These are phyloP conservation scores for Castor canadensis DNA, from an alignment of 2,113 vertebrate genomes.

Conservation along the genomic window DNA sequence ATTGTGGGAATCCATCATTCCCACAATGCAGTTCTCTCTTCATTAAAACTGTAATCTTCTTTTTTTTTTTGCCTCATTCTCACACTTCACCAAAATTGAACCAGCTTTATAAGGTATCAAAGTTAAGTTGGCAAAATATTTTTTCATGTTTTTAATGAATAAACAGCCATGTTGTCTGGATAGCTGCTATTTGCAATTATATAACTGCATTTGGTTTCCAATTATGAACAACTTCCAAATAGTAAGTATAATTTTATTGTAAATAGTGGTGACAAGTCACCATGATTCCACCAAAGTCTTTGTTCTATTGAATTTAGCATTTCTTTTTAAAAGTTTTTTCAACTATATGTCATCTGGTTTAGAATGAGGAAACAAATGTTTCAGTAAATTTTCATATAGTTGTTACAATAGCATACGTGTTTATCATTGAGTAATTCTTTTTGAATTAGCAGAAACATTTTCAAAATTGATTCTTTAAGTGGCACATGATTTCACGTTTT, in stretches of 20 bases:
- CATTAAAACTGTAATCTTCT: background rate
- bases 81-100: background rate
- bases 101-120: background rate
- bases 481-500: no score
- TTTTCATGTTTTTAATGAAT: background rate
- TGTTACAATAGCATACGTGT: background rate
- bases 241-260: background rate
- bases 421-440: background rate
- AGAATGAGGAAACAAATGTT: background rate
- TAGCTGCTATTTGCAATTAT: background rate
- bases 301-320: background rate
- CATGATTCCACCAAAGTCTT: background rate
- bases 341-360: background rate
- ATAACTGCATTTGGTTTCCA: background rate
- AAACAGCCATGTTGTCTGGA: background rate
- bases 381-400: background rate
- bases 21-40: background rate
- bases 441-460: conserved; percentile 9
- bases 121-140: background rate
- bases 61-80: background rate
- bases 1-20: background rate
- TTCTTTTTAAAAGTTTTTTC: background rate
- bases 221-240: background rate
- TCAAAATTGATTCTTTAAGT: background rate
- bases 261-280: background rate